These are phyloP conservation scores for Hyperoplus lanceolatus DNA, from an alignment of 2,797 vertebrate genomes.

Conservation along the genomic window DNA sequence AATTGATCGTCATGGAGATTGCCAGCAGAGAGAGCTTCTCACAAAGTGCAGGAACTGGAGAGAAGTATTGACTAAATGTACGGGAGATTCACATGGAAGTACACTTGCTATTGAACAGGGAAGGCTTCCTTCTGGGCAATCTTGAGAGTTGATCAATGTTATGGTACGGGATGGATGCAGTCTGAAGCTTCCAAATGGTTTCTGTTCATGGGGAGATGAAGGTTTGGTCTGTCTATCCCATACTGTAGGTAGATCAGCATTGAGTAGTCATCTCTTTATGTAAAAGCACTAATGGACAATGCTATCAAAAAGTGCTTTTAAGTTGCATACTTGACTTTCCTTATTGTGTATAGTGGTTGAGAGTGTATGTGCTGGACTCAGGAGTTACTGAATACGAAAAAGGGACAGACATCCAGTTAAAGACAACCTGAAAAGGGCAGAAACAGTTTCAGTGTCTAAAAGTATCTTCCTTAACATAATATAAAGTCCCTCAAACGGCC, in stretches of 20 bases:
- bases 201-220: slow-evolving; percentile 24
- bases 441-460: slow-evolving; percentile 2
- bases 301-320: slow-evolving; percentile 18
- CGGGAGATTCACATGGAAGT: slow-evolving; percentile 54
- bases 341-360: neutral
- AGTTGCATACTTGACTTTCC: neutral
- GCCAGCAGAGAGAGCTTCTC: slow-evolving; percentile 49
- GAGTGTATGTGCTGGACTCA: neutral
- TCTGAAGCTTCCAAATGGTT: slow-evolving; percentile 14
- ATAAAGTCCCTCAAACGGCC: slow-evolving; percentile 7
- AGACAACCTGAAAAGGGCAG: slow-evolving; percentile 17
- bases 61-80: slow-evolving; percentile 70
- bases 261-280: slow-evolving; percentile 30
- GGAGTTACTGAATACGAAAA: slow-evolving; percentile 8
- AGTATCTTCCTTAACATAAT: slow-evolving; percentile 11
- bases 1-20: slow-evolving; percentile 68
- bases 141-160: slow-evolving; percentile 60
- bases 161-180: slow-evolving; percentile 40
- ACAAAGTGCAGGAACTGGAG: slow-evolving; percentile 58
- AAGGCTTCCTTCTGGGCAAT: slow-evolving; percentile 54
- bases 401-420: neutral
- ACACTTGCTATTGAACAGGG: slow-evolving; percentile 60
- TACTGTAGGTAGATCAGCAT: slow-evolving; percentile 2
- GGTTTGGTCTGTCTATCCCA: slow-evolving; percentile 22
- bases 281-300: slow-evolving; percentile 36